phyloP scores from a whole-genome alignment of 2,797 vertebrate species.

The Balearica regulorum region DNA sequence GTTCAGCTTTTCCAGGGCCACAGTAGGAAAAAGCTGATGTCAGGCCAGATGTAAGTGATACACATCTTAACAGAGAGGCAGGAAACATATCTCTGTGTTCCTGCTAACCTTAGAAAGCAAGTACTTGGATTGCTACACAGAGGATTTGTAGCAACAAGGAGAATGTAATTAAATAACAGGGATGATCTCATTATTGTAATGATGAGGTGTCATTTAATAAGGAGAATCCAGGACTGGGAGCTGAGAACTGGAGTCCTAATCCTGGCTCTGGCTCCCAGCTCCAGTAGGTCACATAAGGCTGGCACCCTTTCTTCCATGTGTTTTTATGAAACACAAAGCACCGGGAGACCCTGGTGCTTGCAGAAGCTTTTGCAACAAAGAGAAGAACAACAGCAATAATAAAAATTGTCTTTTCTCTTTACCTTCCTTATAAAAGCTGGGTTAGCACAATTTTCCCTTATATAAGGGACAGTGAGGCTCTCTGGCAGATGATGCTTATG shows the following conservation, averaged over 20 bases:
- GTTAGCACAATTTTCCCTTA: neutral
- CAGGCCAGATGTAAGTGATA: conserved; percentile 4
- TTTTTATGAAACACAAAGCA: neutral
- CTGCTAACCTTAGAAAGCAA: conserved; percentile 60
- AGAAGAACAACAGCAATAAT: neutral
- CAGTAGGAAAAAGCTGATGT: conserved; percentile 22
- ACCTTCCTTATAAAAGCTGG: neutral
- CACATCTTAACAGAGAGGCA: neutral
- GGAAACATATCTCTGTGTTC: neutral
- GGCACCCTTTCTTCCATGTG: neutral
- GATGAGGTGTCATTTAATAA: conserved; percentile 47
- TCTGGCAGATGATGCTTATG: neutral
- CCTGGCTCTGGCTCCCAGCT: neutral
- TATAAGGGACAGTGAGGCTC: neutral
- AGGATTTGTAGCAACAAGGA: conserved; percentile 56
- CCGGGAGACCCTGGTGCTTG: neutral
- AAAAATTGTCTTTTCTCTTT: neutral
- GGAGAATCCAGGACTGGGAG: conserved; percentile 2
- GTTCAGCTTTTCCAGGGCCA: neutral
- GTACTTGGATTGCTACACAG: conserved; percentile 28
- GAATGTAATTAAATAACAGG: conserved; percentile 47
- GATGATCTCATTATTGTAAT: conserved; percentile 60
- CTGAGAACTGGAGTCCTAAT: neutral
- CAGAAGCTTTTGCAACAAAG: neutral
- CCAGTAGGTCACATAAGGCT: neutral